phyloP scores from a whole-genome alignment of 2,113 vertebrate genomes.

The Ceyx melanurus region DNA sequence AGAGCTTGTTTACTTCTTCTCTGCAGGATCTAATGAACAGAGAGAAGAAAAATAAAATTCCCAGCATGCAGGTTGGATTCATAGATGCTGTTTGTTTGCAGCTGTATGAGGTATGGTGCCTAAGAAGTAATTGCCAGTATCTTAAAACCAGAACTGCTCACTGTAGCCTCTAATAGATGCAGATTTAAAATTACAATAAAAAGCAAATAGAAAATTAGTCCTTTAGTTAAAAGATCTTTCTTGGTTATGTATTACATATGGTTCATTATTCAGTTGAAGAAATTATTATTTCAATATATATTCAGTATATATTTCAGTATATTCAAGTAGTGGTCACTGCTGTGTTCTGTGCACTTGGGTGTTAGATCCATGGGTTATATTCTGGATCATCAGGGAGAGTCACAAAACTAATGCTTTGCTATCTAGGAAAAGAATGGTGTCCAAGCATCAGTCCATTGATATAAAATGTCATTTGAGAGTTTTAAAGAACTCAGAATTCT shows the following conservation, averaged over 20 bases:
- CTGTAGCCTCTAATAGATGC: not conserved
- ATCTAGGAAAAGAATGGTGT: not conserved
- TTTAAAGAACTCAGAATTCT: not conserved
- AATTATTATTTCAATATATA: not conserved
- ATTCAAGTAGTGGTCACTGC: not conserved
- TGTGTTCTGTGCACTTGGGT: not conserved
- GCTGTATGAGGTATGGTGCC: constrained; percentile 89
- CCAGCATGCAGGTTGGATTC: constrained; percentile 98
- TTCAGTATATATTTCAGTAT: too few species aligned
- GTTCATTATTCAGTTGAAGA: not conserved
- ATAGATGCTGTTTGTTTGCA: constrained; percentile 95
- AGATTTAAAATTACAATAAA: not conserved
- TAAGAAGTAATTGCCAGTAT: not conserved
- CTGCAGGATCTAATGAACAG: constrained; percentile 96
- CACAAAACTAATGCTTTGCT: not conserved
- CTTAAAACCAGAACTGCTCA: not conserved
- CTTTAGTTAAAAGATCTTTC: not conserved
- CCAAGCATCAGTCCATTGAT: not conserved
- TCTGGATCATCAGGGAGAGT: not conserved
- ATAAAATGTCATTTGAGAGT: not conserved
- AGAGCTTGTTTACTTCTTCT: not conserved
- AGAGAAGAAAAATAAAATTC: constrained; percentile 97
- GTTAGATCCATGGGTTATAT: not conserved
- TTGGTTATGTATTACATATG: not conserved
- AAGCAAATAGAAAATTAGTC: not conserved